Evolutionary conservation across 2,797 vertebrate genomes (phyloP).

Genomic region (Echiichthys vipera): DNA sequence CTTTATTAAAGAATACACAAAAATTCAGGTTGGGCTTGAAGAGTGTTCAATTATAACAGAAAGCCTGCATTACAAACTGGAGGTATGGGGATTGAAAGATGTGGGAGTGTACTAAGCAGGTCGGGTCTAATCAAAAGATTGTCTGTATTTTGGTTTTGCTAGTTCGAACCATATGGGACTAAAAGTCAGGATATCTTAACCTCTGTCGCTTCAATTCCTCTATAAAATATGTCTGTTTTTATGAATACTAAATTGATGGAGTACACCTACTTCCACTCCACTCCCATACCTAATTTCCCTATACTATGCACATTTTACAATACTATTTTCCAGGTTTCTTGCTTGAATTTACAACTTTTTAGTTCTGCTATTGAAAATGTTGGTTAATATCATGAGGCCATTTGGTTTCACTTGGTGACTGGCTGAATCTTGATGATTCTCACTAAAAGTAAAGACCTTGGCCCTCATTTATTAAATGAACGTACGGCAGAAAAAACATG

Average conservation of each 20-base stretch:
- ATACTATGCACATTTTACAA: not conserved
- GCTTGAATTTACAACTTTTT: conserved; percentile 10
- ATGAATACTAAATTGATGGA: not conserved
- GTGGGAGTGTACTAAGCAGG: too few relatives aligned
- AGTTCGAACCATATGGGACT: not conserved
- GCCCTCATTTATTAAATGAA: too few relatives aligned
- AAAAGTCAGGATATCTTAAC: not conserved
- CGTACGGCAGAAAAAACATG: too few relatives aligned
- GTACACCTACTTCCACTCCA: not conserved
- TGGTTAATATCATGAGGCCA: not conserved
- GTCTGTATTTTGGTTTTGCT: not conserved
- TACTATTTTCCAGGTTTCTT: not conserved
- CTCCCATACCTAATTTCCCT: not conserved
- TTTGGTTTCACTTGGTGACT: not conserved
- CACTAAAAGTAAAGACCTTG: not conserved
- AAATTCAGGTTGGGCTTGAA: not conserved
- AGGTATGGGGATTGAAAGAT: not conserved
- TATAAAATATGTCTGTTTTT: too few relatives aligned
- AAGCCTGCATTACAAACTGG: not conserved
- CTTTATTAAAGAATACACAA: not conserved
- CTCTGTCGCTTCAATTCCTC: not conserved
- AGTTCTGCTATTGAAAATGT: not conserved
- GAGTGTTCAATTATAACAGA: not conserved
- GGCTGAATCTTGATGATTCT: too few relatives aligned
- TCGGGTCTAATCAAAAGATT: too few relatives aligned